Base-by-base conservation (phyloP, 2,113 vertebrate genomes). In the Acrocephalus kingi region DNA sequence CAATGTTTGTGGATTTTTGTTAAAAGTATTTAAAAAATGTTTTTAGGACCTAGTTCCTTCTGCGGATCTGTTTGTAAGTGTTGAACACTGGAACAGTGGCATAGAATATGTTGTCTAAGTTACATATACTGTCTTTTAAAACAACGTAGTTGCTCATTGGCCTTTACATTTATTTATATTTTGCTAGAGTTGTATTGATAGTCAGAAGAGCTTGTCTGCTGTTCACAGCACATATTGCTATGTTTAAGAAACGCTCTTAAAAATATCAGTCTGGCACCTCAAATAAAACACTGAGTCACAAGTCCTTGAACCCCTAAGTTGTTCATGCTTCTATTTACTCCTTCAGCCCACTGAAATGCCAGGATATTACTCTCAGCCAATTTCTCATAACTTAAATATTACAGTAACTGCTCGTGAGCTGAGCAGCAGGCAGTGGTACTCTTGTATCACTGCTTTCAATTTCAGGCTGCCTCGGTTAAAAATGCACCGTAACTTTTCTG, bases 211-310 rank as follows among this genome's bases (percentile, higher is more conserved):
- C 55, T 71, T 24, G 33, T 48, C 90, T 83, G 92, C 64, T 90
- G 95, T 86, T 81, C 86, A 59, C 89, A 92, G 91, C 68, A 81
- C 83, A 93, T 87, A 90, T 23, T 92, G 91, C 83, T 87, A 11
- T 33, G 59, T 74, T 90, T 94, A 71, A 86, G 61, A 81, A 90
- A 46, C 1, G 0, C 59, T 90, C 83, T 25, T 41, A 48, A 94
- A 92, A 95, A 74, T 89, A 68, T 51, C 67, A 30, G 39, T 66
- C 64, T 86, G 88, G 72, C 83, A 90, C 72, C 83, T 80, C 83
- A 90, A 48, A 68, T 55, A 87, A 93, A 96, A 90, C 91, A 93
- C n/a, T 63, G 90, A 93, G 61, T 82, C 87, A 80, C 79, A 71
- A 88, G 73, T 58, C 43, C 62, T 52, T 48, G 72, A 93, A 91